Conservation (phyloP, 2,797 vertebrate species). For the Loris lydekkerianus region DNA sequence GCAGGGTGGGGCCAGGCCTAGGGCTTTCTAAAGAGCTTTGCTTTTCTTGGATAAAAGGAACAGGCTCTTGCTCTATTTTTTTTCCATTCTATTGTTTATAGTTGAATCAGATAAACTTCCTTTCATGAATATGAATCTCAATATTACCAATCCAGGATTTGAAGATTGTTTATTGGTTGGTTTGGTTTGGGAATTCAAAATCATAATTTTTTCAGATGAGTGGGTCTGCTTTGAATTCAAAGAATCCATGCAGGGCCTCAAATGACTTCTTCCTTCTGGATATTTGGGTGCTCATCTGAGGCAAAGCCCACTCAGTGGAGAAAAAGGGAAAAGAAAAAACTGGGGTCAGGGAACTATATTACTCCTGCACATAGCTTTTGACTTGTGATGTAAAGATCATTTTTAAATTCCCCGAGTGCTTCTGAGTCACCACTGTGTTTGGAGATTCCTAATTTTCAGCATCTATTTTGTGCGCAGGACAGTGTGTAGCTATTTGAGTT, state of each 20-base stretch:
- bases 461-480: background rate
- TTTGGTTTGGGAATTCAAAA: constrained; percentile 36
- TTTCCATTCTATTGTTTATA: background rate
- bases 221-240: background rate
- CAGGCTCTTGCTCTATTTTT: background rate
- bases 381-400: background rate
- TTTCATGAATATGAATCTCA: background rate
- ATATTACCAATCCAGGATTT: background rate
- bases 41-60: background rate
- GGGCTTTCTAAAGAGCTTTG: background rate
- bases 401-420: background rate
- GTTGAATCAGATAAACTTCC: background rate
- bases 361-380: background rate
- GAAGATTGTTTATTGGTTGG: background rate
- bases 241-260: background rate
- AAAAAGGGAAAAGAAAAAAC: background rate
- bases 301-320: background rate
- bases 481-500: background rate
- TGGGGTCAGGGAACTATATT: background rate
- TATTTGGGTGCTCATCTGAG: background rate
- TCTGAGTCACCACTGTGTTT: background rate
- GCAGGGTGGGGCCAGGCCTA: no score
- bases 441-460: background rate
- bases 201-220: background rate
- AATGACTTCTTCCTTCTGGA: background rate